Conservation (phyloP, 2,888 invertebrate genomes). For the Malthinus seriepunctatus region DNA sequence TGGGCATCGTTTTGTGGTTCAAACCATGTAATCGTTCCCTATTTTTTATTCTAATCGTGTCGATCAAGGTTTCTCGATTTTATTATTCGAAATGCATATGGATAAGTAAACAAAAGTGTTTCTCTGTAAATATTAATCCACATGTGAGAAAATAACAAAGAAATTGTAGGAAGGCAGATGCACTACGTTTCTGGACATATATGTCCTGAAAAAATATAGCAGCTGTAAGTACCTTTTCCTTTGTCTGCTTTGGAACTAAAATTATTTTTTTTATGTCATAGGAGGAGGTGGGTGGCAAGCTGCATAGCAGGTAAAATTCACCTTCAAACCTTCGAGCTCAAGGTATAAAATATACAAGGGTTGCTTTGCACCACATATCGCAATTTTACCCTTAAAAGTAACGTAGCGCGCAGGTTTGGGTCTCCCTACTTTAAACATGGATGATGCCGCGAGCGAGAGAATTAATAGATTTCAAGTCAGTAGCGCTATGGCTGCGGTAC, state of each 20-base stretch:
- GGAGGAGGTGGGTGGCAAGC: constrained; percentile 45
- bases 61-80: background rate
- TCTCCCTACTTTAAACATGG: constrained; percentile 17
- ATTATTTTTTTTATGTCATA: constrained; percentile 28
- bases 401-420: constrained; percentile 28
- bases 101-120: too few relatives aligned
- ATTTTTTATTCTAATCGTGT: background rate
- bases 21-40: too few relatives aligned
- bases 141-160: constrained; percentile 11
- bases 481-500: constrained; percentile 25
- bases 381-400: constrained; percentile 19
- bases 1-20: too few relatives aligned
- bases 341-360: constrained; percentile 22
- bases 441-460: constrained; percentile 8
- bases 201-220: constrained; percentile 30
- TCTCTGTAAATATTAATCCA: background rate
- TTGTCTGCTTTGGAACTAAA: constrained; percentile 28
- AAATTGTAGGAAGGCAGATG: constrained; percentile 21
- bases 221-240: constrained; percentile 26
- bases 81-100: too few relatives aligned
- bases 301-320: constrained; percentile 42
- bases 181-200: constrained; percentile 24
- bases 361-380: constrained; percentile 22
- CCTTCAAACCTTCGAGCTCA: constrained; percentile 33
- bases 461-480: constrained; percentile 16